Conservation (phyloP, 2,888 invertebrate species). For the Dasypogon diadema region DNA sequence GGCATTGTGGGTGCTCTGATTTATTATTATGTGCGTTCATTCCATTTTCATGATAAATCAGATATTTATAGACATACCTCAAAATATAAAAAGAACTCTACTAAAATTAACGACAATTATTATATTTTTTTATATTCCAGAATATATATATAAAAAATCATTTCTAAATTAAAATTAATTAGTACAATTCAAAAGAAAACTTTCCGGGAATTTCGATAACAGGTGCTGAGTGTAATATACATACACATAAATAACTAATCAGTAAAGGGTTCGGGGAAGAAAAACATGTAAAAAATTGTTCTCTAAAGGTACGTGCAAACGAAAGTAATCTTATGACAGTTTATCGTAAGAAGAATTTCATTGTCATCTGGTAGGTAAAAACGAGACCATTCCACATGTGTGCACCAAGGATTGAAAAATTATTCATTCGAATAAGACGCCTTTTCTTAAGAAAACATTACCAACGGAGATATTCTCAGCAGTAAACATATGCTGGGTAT, state of each 20-base stretch:
- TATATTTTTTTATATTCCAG: too few relatives aligned
- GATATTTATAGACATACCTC: too few relatives aligned
- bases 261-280: not conserved
- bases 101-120: too few relatives aligned
- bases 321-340: constrained; percentile 2
- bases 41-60: too few relatives aligned
- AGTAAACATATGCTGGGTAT: constrained; percentile 23
- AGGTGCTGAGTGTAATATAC: not conserved
- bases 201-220: not conserved
- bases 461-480: constrained; percentile 1
- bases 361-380: constrained; percentile 13
- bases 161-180: too few relatives aligned
- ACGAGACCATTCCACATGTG: not conserved
- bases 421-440: constrained; percentile 35
- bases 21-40: too few relatives aligned
- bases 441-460: constrained; percentile 35
- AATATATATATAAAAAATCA: too few relatives aligned
- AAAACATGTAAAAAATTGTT: not conserved
- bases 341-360: constrained; percentile 5
- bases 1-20: too few relatives aligned
- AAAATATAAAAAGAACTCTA: too few relatives aligned
- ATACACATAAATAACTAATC: not conserved
- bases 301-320: not conserved
- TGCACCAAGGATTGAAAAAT: constrained; percentile 24
- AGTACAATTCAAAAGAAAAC: too few relatives aligned